These are phyloP conservation scores for Cerceris rybyensis DNA, from an alignment of 2,888 invertebrate genomes.

Conservation along the genomic window DNA sequence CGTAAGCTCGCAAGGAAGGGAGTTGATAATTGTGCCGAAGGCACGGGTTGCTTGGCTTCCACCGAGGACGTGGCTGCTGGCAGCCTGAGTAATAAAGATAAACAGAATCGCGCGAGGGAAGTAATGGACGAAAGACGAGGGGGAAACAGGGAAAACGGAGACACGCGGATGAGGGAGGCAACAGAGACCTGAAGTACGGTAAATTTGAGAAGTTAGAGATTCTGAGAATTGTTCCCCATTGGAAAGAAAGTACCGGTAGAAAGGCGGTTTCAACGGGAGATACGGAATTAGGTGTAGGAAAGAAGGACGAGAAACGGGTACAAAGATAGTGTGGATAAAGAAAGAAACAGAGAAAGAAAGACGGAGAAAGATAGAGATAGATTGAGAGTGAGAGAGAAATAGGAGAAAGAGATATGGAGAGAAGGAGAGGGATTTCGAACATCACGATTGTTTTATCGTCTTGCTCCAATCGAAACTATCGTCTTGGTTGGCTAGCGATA, in stretches of 20 bases:
- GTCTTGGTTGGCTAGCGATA: slow-evolving; percentile 62
- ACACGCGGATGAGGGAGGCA: slow-evolving; percentile 9
- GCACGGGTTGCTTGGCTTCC: slow-evolving; percentile 22
- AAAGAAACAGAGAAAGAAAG: background rate
- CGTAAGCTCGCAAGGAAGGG: slow-evolving; percentile 37
- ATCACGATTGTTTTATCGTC: slow-evolving; percentile 69
- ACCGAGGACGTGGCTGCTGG: slow-evolving; percentile 32
- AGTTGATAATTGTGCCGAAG: slow-evolving; percentile 58
- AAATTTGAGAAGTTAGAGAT: too few species aligned
- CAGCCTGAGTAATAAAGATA: slow-evolving; percentile 71
- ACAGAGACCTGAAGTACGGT: background rate
- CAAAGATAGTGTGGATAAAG: background rate
- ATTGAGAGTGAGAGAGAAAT: background rate
- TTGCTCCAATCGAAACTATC: slow-evolving; percentile 63
- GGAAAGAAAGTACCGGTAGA: too few species aligned
- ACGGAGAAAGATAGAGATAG: background rate
- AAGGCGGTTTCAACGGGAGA: too few species aligned
- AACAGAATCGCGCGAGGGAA: slow-evolving; percentile 60
- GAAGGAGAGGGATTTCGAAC: slow-evolving; percentile 25
- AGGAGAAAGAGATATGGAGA: slow-evolving; percentile 2
- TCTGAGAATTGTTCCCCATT: too few species aligned
- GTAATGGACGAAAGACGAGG: slow-evolving; percentile 32
- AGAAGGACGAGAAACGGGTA: too few species aligned
- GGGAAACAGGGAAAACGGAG: background rate
- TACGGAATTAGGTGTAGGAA: too few species aligned